These are phyloP conservation scores for Psettodes erumei DNA, from an alignment of 2,113 vertebrate genomes.

Conservation along the genomic window DNA sequence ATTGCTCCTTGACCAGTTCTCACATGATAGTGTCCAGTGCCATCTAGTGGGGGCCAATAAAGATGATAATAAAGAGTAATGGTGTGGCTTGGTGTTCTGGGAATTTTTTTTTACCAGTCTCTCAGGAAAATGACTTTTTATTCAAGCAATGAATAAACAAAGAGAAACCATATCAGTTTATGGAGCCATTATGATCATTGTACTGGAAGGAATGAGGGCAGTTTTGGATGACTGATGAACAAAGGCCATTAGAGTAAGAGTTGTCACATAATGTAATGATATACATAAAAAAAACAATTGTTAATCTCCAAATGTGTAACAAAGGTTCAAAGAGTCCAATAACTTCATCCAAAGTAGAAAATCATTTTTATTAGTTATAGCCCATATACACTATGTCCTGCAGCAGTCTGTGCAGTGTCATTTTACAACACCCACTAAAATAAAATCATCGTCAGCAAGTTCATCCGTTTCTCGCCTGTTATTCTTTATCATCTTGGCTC, in stretches of 20 bases:
- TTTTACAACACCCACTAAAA: slow-evolving; percentile 2
- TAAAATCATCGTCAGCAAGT: slow-evolving; percentile 13
- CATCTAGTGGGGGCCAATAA: slow-evolving; percentile 74
- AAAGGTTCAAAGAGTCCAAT: slow-evolving; percentile 15
- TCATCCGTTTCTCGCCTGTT: slow-evolving; percentile 39
- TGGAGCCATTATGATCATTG: slow-evolving; percentile 21
- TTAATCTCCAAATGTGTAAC: slow-evolving; percentile 4
- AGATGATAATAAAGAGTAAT: not conserved
- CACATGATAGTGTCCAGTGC: slow-evolving; percentile 52
- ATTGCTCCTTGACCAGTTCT: not conserved
- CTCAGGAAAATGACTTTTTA: slow-evolving; percentile 21
- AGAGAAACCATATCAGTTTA: slow-evolving; percentile 11
- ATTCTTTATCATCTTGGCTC: slow-evolving; percentile 21
- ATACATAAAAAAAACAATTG: slow-evolving; percentile 28
- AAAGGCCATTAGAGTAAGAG: slow-evolving; percentile 17
- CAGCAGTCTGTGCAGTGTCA: not conserved
- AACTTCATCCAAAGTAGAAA: slow-evolving; percentile 14
- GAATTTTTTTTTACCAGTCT: slow-evolving; percentile 9
- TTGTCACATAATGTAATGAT: not conserved
- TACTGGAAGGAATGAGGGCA: not conserved
- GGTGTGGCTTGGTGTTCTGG: not conserved
- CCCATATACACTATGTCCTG: not conserved
- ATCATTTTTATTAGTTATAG: not conserved
- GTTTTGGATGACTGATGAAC: slow-evolving; percentile 9
- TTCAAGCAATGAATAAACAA: slow-evolving; percentile 9